phyloP scores from a whole-genome alignment of 2,888 invertebrate genomes.

The Platypus cylindrus region DNA sequence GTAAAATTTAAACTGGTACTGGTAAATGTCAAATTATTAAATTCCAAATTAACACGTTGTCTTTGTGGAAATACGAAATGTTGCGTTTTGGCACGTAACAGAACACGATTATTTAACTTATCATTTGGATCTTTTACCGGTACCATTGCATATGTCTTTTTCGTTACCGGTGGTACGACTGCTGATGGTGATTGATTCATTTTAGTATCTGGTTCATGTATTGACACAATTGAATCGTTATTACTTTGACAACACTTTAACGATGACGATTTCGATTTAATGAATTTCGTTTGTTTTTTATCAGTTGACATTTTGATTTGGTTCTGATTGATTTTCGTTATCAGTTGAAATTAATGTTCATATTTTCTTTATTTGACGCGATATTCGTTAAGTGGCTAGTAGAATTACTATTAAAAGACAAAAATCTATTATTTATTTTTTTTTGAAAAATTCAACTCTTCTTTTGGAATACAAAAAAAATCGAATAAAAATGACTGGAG shows the following conservation, averaged over 20 bases:
- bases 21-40: constrained; percentile 52
- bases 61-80: constrained; percentile 38
- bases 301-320: constrained; percentile 3
- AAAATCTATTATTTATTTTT: no score
- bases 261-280: no score
- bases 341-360: background rate
- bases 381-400: no score
- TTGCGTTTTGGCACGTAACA: constrained; percentile 28
- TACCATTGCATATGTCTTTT: constrained; percentile 16
- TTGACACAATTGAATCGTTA: constrained; percentile 23
- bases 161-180: no score
- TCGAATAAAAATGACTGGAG: no score
- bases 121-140: constrained; percentile 12
- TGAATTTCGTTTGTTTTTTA: no score
- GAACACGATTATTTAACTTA: constrained; percentile 21
- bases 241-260: constrained; percentile 30
- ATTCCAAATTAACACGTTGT: constrained; percentile 53
- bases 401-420: no score
- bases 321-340: background rate
- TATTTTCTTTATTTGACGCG: no score
- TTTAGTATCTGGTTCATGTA: no score
- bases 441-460: no score
- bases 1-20: constrained; percentile 37
- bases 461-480: no score
- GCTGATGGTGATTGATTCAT: constrained; percentile 16